These are phyloP conservation scores for Sapayoa aenigma DNA, from an alignment of 2,113 vertebrate species.

Conservation along the genomic window DNA sequence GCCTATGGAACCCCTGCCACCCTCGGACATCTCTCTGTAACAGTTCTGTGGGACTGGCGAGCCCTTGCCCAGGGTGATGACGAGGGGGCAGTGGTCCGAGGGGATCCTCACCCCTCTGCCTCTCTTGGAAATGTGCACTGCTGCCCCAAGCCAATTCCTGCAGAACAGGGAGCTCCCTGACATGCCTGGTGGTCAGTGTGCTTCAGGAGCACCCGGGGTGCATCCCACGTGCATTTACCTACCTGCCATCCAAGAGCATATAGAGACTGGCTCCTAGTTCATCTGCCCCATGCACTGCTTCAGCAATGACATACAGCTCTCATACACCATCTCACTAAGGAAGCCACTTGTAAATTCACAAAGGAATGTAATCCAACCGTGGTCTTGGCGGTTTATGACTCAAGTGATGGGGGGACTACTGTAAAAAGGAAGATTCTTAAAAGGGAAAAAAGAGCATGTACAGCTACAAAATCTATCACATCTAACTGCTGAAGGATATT, in stretches of 20 bases:
- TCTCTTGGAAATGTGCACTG: background rate
- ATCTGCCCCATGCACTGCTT: background rate
- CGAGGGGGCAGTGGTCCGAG: fast-evolving
- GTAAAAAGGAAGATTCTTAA: conserved; percentile 29
- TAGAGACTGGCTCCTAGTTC: background rate
- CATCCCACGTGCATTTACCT: fast-evolving
- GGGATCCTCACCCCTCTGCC: background rate
- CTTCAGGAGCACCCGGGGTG: background rate
- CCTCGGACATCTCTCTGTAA: fast-evolving
- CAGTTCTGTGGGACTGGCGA: background rate
- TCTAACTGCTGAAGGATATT: background rate
- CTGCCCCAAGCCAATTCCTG: background rate
- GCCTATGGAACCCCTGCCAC: background rate
- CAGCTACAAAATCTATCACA: conserved; percentile 30
- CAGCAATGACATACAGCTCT: background rate
- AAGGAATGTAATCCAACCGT: background rate
- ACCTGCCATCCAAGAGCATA: fast-evolving
- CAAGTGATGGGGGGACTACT: background rate
- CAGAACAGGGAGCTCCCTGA: background rate
- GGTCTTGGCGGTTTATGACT: background rate
- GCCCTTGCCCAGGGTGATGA: background rate
- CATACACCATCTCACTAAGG: background rate
- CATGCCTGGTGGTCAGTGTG: background rate
- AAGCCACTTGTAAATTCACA: conserved; percentile 19
- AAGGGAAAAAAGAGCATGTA: conserved; percentile 19